A percentile compares a stretch with the other conserved stretches of the same genome.
Evolutionary conservation across 2,113 vertebrate species (phyloP).

Genomic region (Ornithorhynchus anatinus): DNA sequence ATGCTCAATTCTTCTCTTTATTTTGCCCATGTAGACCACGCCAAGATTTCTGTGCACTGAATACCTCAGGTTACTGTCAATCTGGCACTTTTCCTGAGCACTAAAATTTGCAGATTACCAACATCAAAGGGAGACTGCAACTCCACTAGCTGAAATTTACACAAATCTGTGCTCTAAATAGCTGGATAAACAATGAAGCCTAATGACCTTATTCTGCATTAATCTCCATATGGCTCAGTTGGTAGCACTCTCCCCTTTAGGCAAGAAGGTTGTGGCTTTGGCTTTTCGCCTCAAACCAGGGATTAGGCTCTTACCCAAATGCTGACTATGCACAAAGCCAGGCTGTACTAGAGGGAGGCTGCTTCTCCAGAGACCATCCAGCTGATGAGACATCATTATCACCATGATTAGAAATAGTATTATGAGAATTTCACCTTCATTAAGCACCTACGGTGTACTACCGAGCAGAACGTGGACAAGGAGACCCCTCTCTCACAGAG

Average conservation of each 20-base stretch:
- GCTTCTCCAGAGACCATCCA: not conserved
- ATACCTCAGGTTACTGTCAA: not conserved
- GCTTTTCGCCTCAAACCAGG: constrained; percentile 15
- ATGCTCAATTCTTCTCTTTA: not conserved
- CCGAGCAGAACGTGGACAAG: too few species aligned
- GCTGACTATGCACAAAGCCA: not conserved
- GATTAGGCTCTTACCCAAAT: not conserved
- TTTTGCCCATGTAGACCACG: not conserved
- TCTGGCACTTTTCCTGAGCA: constrained; percentile 20
- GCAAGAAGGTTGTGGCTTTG: constrained; percentile 8
- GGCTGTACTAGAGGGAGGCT: not conserved
- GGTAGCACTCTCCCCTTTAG: constrained; percentile 18
- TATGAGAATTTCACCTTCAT: too few species aligned
- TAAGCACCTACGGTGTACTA: too few species aligned
- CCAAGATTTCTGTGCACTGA: constrained; percentile 12
- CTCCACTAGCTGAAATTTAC: constrained; percentile 10
- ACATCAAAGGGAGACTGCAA: constrained; percentile 43
- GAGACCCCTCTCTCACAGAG: too few species aligned
- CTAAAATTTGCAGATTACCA: constrained; percentile 19
- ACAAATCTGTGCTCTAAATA: constrained; percentile 17
- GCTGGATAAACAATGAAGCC: constrained; percentile 30
- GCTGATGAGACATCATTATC: not conserved
- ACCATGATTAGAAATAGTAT: too few species aligned
- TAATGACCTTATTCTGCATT: constrained; percentile 36
- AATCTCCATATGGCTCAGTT: constrained; percentile 14